A percentile compares a stretch with the other conserved stretches of the same genome.
Conservation (phyloP, 2,113 vertebrate genomes). For the Anoura caudifer region DNA sequence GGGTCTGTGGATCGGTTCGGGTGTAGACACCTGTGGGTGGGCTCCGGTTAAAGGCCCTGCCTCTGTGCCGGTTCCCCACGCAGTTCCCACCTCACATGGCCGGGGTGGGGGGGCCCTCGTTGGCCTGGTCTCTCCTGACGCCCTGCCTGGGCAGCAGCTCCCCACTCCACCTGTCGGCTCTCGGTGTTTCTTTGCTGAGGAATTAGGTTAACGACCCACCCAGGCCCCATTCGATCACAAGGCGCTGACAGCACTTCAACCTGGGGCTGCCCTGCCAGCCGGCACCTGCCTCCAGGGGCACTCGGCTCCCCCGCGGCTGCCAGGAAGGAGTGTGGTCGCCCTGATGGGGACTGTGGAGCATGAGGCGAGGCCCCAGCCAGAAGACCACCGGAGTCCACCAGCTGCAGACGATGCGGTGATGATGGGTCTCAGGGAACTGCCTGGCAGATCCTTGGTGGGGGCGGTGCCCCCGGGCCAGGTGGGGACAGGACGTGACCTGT, state of each 20-base stretch:
- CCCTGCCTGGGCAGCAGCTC: accelerated
- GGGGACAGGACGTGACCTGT: background rate
- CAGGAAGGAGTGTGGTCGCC: background rate
- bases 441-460: background rate
- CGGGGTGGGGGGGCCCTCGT: accelerated
- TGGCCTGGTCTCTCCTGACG: background rate
- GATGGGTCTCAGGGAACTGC: background rate
- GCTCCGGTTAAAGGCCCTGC: background rate
- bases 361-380: background rate
- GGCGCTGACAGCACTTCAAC: background rate
- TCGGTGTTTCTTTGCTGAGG: background rate
- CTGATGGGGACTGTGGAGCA: background rate
- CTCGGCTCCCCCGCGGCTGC: background rate
- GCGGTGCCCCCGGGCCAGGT: background rate
- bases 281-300: background rate
- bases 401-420: background rate
- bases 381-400: accelerated
- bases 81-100: accelerated
- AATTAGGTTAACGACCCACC: too few relatives aligned
- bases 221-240: background rate
- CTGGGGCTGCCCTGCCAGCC: background rate
- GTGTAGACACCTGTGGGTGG: background rate
- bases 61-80: accelerated
- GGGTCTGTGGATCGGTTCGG: too few relatives aligned
- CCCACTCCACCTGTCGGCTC: background rate